Evolutionary conservation across 2,113 vertebrate species (phyloP), one percentile per base, ranked within the genome.

Genomic region (Boulengeromyrus knoepffleri): DNA sequence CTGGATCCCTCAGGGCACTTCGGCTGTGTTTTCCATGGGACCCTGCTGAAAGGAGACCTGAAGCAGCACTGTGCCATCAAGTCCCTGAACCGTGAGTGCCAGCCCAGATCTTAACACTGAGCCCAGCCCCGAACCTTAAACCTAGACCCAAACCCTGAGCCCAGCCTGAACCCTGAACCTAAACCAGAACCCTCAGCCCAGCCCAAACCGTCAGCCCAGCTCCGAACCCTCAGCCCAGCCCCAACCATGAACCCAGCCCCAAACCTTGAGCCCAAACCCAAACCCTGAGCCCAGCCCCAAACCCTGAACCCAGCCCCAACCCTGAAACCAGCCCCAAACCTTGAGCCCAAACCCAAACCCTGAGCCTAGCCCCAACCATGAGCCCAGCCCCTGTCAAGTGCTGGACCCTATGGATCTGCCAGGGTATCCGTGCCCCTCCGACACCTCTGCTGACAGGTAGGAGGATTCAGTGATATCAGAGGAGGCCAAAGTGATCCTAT

Each of bases 21-120:
- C 93, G 99, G 99, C 36, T 99, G 99, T 91, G 99, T 99, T 21
- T 99, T 99, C 92, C 99, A 99, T 39, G 99, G 99, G 85, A 99
- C 98, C 1, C 92, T 99, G 92, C 93, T 99, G 47, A 97, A 94
- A 0, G 97, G 98, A 2, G 97, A 96, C 88, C 97, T 96, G 94
- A 99, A 98, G 94, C 97, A 97, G 91, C 98, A 99, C 93, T 99
- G 98, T 91, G 98, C 98, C 80, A 95, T 99, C 94, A 99, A 99
- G 94, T 99, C 97, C 89, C 95, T 99, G 90, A 99, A 99, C 91
- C 96, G 99, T 99, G 92, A 99, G 99, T 97, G 92, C 62, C 74
- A 88, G 88, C 15, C 74, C 49, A 27, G 24, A 27, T 27, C 21
- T 8, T 6, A n/a, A 24, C 21, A 7, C 56, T 66, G 58, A 66